Conservation (phyloP, 2,797 vertebrate species). For the Dallia pectoralis region DNA sequence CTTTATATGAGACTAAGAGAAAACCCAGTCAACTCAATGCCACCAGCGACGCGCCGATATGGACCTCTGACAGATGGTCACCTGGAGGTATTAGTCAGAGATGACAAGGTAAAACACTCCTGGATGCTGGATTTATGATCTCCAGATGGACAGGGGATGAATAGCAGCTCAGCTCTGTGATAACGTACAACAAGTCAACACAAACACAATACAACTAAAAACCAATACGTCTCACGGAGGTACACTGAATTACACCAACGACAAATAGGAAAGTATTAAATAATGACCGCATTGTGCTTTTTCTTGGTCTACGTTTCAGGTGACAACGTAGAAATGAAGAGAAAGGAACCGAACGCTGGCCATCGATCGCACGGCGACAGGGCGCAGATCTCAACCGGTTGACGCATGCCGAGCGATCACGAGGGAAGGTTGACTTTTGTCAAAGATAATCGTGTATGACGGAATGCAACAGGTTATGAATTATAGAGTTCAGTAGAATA, state of each 20-base stretch:
- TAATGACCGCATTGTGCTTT: neutral
- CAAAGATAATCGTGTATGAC: slow-evolving; percentile 34
- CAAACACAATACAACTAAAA: slow-evolving; percentile 46
- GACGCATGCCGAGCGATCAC: too few species aligned
- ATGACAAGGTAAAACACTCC: slow-evolving; percentile 53
- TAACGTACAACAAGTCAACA: slow-evolving; percentile 46
- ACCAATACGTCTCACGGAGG: slow-evolving; percentile 37
- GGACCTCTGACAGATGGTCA: slow-evolving; percentile 49
- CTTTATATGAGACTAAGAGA: neutral
- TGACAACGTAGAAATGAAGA: slow-evolving; percentile 10
- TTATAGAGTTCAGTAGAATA: neutral
- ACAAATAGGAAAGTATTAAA: slow-evolving; percentile 23
- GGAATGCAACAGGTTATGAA: slow-evolving; percentile 12
- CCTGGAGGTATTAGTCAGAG: slow-evolving; percentile 47
- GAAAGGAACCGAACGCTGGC: neutral
- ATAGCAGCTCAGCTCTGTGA: slow-evolving; percentile 52
- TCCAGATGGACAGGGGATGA: slow-evolving; percentile 46
- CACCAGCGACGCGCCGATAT: slow-evolving; percentile 18
- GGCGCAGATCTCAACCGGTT: neutral
- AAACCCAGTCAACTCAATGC: slow-evolving; percentile 7
- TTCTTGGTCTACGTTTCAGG: neutral
- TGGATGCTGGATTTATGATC: slow-evolving; percentile 48
- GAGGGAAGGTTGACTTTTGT: slow-evolving; percentile 24
- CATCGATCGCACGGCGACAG: neutral
- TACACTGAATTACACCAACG: slow-evolving; percentile 16